Evolutionary conservation across 2,113 vertebrate genomes (phyloP), one percentile per base, ranked within the genome.

Genomic region (Poecilia latipinna): DNA sequence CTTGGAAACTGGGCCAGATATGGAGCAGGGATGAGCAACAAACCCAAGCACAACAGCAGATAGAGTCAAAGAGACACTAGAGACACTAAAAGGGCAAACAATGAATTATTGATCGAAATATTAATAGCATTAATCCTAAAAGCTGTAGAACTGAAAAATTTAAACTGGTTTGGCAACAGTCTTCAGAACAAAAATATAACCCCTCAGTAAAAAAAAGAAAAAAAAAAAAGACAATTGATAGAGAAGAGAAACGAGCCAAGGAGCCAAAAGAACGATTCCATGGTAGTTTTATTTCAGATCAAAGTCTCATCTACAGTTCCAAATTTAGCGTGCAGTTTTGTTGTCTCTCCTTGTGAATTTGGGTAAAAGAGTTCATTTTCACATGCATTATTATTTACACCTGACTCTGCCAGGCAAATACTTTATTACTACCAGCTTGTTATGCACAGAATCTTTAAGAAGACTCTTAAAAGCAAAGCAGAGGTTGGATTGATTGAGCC

Each of bases 31-130:
- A 48, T 48, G 28, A 60, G 13, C 31, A 68, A 64, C 54, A 85
- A 28, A 68, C 67, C 32, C 4, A 68, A 29, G 35, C n/a, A 2
- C 65, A 61, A 61, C 44, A 64, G 66, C 5, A 51, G 70, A 22
- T 4, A 19, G n/a, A 37, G 19, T 72, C 57, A 70, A 65, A 74
- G 39, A 42, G 39, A 42, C 39, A 42, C 39, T 15, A 63, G 65
- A 78, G 71, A 75, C 79, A 64, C 80, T 82, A 60, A 84, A 88
- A 88, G 77, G 82, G 74, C 88, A 79, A 79, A 26, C 0, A 0
- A 29, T 90, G 61, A 90, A 91, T 90, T 85, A 90, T 90, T 85
- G 62, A 91, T 86, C 11, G 33, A 39, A 78, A 70, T 81, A 83
- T 89, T 76, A 86, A 83, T 72, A 70, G 72, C 44, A 70, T 72